A percentile compares a stretch with the other conserved stretches of the same genome.
Conservation (phyloP, 2,888 invertebrate genomes). For the Drosophila sordidula region DNA sequence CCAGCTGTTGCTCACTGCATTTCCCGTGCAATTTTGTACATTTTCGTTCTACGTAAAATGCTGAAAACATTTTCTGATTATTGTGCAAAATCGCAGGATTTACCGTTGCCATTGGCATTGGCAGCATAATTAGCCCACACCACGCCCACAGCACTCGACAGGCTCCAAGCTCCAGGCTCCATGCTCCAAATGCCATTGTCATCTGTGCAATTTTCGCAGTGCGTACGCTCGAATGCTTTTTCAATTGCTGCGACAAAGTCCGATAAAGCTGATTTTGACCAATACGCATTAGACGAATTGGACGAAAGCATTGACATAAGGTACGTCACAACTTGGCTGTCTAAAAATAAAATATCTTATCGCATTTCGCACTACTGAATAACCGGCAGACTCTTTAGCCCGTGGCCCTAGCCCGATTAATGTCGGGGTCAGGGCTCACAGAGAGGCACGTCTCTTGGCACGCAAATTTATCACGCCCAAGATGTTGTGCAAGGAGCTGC, state of each 20-base stretch:
- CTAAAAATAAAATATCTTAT: not conserved
- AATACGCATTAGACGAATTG: not conserved
- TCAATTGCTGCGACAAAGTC: not conserved
- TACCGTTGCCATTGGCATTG: constrained; percentile 51
- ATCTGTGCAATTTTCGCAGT: constrained; percentile 41
- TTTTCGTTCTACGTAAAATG: constrained; percentile 68
- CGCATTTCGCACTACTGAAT: not conserved
- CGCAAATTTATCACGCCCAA: constrained; percentile 97
- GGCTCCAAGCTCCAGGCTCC: constrained; percentile 4
- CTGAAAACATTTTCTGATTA: constrained; percentile 75
- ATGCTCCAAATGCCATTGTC: constrained; percentile 17
- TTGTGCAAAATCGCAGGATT: constrained; percentile 75
- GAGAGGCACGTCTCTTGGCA: constrained; percentile 93
- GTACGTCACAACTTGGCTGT: not conserved
- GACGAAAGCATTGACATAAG: not conserved
- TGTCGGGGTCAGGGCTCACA: constrained; percentile 97
- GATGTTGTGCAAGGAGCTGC: constrained; percentile 93
- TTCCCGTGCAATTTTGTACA: constrained; percentile 47
- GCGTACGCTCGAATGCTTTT: constrained; percentile 24
- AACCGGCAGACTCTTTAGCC: not conserved
- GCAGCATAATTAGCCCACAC: constrained; percentile 61
- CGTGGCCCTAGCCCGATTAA: constrained; percentile 87
- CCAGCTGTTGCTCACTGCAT: constrained; percentile 26
- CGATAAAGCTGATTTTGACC: constrained; percentile 1
- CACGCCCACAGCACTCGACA: constrained; percentile 1